These are phyloP conservation scores for Drosophila kohkoa DNA, from an alignment of 1,140 invertebrate genomes.

Conservation along the genomic window DNA sequence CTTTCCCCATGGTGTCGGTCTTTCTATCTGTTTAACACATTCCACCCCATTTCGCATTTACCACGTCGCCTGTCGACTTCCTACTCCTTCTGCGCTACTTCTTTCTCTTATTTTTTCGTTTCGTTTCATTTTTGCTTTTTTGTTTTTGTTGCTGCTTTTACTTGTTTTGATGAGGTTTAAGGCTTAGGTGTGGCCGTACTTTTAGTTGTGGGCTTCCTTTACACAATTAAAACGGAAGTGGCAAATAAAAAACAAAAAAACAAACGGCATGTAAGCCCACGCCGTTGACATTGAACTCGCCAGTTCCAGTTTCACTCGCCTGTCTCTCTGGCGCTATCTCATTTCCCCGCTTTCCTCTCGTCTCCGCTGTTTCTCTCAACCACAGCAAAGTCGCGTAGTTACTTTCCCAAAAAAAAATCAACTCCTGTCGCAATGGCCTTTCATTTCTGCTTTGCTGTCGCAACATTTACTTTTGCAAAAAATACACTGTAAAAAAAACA, in stretches of 20 bases:
- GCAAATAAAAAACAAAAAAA: slow-evolving; percentile 53
- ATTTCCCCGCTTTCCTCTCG: slow-evolving; percentile 17
- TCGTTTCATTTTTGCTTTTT: slow-evolving; percentile 33
- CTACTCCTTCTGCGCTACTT: slow-evolving; percentile 21
- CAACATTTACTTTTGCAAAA: slow-evolving; percentile 57
- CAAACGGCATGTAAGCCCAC: slow-evolving; percentile 55
- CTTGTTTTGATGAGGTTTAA: slow-evolving; percentile 59
- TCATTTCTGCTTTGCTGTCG: slow-evolving; percentile 64
- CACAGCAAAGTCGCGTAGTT: slow-evolving; percentile 47
- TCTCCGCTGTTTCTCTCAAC: background rate
- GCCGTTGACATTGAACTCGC: slow-evolving; percentile 77
- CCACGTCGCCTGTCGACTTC: slow-evolving; percentile 13
- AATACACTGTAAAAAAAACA: slow-evolving; percentile 32
- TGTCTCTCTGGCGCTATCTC: slow-evolving; percentile 7
- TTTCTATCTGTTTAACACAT: slow-evolving; percentile 60
- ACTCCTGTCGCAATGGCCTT: slow-evolving; percentile 67
- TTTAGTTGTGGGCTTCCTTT: slow-evolving; percentile 59
- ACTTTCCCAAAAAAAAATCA: slow-evolving; percentile 70
- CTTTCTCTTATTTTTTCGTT: slow-evolving; percentile 5
- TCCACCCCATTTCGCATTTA: slow-evolving; percentile 60
- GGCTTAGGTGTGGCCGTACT: slow-evolving; percentile 76
- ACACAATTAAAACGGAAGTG: slow-evolving; percentile 64
- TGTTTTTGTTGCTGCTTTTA: slow-evolving; percentile 51
- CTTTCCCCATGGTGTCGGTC: slow-evolving; percentile 16
- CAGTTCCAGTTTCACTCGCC: slow-evolving; percentile 47